Conservation (phyloP, 2,113 vertebrate species). For the Promerops cafer region DNA sequence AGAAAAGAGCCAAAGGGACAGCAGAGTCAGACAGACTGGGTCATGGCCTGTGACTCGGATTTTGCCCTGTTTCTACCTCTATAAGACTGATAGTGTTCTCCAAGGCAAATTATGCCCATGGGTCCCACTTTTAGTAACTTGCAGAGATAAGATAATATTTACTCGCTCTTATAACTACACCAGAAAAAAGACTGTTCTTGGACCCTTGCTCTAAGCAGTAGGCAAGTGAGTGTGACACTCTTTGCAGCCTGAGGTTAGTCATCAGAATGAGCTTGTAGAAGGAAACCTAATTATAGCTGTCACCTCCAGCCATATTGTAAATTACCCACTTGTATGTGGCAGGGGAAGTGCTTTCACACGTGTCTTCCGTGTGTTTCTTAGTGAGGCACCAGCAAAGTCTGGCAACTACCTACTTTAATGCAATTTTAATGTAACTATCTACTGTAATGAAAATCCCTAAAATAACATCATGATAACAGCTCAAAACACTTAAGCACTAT, state of each 20-base stretch:
- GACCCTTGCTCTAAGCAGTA: background rate
- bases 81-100: background rate
- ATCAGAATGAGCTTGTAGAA: background rate
- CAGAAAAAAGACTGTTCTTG: background rate
- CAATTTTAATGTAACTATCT: slow-evolving; percentile 33
- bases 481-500: background rate
- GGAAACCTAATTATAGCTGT: slow-evolving; percentile 29
- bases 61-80: background rate
- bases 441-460: slow-evolving; percentile 37
- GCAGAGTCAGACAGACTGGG: background rate
- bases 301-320: background rate
- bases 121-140: background rate
- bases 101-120: background rate
- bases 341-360: background rate
- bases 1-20: background rate
- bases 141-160: background rate
- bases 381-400: slow-evolving; percentile 6
- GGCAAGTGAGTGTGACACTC: background rate
- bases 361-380: background rate
- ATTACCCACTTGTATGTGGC: background rate
- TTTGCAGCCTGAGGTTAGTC: background rate
- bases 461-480: slow-evolving; percentile 30
- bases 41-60: background rate
- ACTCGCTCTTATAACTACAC: background rate
- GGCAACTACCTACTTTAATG: background rate